Base-by-base conservation (phyloP, 2,113 vertebrate genomes). In the Leptobrachium leishanense region DNA sequence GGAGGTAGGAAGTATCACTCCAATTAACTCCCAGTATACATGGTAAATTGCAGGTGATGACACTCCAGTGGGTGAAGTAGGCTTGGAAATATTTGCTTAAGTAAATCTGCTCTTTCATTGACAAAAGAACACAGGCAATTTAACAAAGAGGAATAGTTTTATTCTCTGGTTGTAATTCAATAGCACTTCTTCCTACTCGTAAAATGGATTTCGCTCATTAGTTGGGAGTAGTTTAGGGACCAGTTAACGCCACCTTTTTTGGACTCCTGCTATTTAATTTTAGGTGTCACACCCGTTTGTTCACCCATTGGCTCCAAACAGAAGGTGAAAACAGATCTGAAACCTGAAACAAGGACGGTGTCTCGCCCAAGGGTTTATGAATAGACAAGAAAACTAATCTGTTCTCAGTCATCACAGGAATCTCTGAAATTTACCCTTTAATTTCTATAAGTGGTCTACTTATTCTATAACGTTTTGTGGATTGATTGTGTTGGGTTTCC, bases 1-100 rank as follows among this genome's bases (percentile, higher is more conserved):
- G 71, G 67, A 57, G 70, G 63, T 80, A 74, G 77, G 70, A 80
- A 80, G 64, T 80, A 80, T 80, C 70, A 74, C 50, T 79, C 43
- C 62, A 73, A 79, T 79, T 73, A 68, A 64, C 77, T 57, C 71
- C 59, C 77, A 80, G 68, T 59, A 20, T 59, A 31, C 42, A 59
- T 42, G 71, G 39, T 59, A 73, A 40, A 67, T 72, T 40, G 77
- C 40, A 73, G 77, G 77, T 67, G 71, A 74, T 74, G 70, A 74
- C 68, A 54, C 41, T 40, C n/a, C 12, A 65, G 10, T 57, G 62
- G 7, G 15, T 79, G 39, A 72, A 41, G 70, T 40, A 63, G 39
- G 76, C 41, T 8, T 31, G 9, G 43, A 57, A 57, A 73, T 72
- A 73, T 73, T 79, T 74, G 41, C 62, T 31, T 50, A 68, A 79